phyloP scores from a whole-genome alignment of 23 tunicate genomes.

The Styela plicata region DNA sequence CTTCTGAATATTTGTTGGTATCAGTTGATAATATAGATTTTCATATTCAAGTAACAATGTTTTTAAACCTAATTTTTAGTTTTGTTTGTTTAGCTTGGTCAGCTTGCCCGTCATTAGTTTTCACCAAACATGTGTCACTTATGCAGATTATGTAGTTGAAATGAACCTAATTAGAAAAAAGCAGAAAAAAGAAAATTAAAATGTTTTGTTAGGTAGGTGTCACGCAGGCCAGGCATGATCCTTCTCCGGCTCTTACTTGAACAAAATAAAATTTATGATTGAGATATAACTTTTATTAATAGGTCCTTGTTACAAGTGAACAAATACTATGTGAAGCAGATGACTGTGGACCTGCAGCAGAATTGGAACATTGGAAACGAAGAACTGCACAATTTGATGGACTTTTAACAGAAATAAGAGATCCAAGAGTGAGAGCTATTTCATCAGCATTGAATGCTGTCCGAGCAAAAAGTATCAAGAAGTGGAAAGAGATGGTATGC shows the following conservation, averaged over 20 bases:
- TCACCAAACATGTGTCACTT: no score
- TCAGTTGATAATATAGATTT: no score
- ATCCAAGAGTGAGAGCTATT: slow-evolving; percentile 61
- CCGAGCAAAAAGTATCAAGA: slow-evolving; percentile 66
- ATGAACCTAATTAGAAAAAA: no score
- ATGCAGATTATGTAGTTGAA: no score
- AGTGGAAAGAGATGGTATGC: slow-evolving; percentile 80
- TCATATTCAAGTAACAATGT: no score
- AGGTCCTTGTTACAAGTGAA: slow-evolving; percentile 85
- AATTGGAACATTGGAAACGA: slow-evolving; percentile 92
- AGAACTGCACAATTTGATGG: slow-evolving; percentile 87
- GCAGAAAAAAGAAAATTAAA: neutral
- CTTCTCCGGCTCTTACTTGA: neutral
- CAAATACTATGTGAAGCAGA: slow-evolving; percentile 95
- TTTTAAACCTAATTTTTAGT: no score
- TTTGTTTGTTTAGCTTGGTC: no score
- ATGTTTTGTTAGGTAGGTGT: neutral
- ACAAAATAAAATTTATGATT: neutral
- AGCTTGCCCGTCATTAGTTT: no score
- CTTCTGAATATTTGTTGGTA: no score
- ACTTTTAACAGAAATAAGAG: slow-evolving; percentile 59
- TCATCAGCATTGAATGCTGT: slow-evolving; percentile 67
- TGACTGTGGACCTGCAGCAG: slow-evolving; percentile 93
- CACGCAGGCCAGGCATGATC: neutral
- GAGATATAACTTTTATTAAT: neutral